phyloP scores from a whole-genome alignment of 2,888 invertebrate genomes.

The Ametastegia equiseti region DNA sequence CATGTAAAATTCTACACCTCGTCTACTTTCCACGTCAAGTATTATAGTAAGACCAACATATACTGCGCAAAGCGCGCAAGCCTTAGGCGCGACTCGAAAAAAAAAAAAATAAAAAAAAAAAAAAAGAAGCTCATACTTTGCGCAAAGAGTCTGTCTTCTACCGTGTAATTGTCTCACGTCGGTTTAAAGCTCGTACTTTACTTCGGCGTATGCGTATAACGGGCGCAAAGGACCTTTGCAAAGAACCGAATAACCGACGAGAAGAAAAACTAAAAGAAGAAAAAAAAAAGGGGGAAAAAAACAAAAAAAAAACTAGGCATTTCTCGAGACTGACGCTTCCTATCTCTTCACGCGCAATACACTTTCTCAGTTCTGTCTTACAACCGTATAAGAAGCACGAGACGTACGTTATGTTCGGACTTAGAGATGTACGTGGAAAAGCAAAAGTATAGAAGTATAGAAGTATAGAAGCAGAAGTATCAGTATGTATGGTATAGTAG shows the following conservation, averaged over 20 bases:
- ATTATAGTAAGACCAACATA: no score
- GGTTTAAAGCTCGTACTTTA: slow-evolving; percentile 22
- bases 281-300: background rate
- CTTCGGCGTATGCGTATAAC: background rate
- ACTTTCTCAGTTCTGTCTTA: background rate
- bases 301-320: background rate
- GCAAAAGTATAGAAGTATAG: no score
- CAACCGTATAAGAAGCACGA: background rate
- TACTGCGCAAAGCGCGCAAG: no score
- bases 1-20: no score
- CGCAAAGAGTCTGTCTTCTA: slow-evolving; percentile 26
- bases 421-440: no score
- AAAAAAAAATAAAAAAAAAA: no score
- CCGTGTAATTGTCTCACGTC: slow-evolving; percentile 39
- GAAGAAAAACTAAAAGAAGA: background rate
- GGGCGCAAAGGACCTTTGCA: background rate
- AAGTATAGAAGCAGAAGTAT: no score
- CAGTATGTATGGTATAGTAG: no score
- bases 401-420: background rate
- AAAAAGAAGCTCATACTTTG: no score
- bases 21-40: no score
- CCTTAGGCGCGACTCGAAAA: no score
- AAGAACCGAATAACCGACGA: slow-evolving; percentile 12
- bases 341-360: slow-evolving; percentile 20
- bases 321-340: background rate